Conservation (phyloP, 2,888 invertebrate genomes). For the Carterocephalus palaemon region DNA sequence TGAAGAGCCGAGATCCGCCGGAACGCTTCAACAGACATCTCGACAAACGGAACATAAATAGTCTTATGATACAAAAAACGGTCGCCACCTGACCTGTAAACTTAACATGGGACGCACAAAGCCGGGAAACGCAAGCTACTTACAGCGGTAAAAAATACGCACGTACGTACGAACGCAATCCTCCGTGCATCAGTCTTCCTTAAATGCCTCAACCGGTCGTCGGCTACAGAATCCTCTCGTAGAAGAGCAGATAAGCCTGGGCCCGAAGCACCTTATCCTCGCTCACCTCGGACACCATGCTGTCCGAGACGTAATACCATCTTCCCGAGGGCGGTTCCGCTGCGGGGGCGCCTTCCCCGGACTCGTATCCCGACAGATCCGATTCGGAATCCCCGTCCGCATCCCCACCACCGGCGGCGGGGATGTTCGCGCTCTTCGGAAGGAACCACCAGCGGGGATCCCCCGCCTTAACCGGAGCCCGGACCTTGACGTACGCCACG, state of each 20-base stretch:
- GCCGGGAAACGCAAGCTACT: conserved; percentile 44
- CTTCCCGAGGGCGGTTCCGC: conserved; percentile 81
- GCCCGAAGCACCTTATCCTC: conserved; percentile 89
- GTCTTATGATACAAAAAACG: conserved; percentile 4
- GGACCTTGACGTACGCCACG: conserved; percentile 95
- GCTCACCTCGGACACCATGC: conserved; percentile 88
- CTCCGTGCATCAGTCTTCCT: conserved; percentile 59
- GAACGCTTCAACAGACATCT: conserved; percentile 4
- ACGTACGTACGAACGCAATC: conserved; percentile 39
- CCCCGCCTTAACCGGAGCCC: conserved; percentile 79
- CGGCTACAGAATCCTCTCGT: conserved; percentile 91
- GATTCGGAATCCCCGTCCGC: conserved; percentile 75
- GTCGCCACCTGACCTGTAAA: conserved; percentile 10
- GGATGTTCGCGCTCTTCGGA: conserved; percentile 79
- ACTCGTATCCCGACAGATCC: conserved; percentile 76
- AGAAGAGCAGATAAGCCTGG: conserved; percentile 97
- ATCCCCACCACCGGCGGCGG: conserved; percentile 64
- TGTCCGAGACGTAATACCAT: conserved; percentile 97
- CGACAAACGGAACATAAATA: conserved; percentile 11
- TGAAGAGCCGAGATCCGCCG: conserved; percentile 9
- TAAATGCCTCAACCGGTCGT: conserved; percentile 48
- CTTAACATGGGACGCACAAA: conserved; percentile 9
- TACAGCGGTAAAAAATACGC: conserved; percentile 46
- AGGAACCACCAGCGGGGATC: conserved; percentile 87
- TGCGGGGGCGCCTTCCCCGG: conserved; percentile 62